Base-by-base conservation (phyloP, 1,140 invertebrate species). In the Chironomus tepperi region DNA sequence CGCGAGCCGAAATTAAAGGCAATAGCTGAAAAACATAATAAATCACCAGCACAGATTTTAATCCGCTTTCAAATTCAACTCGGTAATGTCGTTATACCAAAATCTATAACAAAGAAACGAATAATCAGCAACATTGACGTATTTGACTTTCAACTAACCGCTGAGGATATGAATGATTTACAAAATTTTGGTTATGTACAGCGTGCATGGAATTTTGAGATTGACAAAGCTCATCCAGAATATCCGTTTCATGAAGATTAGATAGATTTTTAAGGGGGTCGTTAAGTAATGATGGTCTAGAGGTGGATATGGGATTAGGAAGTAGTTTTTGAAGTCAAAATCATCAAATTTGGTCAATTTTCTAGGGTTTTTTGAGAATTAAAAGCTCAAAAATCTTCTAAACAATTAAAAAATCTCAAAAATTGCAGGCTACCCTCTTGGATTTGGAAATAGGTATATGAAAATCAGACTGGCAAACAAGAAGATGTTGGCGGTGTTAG, bases 1-100 rank as follows among this genome's bases (percentile, higher is more conserved):
- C 83, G 87, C 0, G 88, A 93, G 57, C 81, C 86, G 2, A 84
- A 84, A 47, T 79, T 93, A 3, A 78, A 86, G 8, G 80, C 82
- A 74, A 84, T 92, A 21, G 87, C 84, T 0, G 79, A 86, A 8
- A 89, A 88, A 73, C 85, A 90, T 77, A 86, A 86, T 0, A 92
- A 91, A 78, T 86, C 86, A 12, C 82, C 88, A 0, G 88, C 90
- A 5, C 90, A 93, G 80, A 77, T 88, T 88, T 18, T 81, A 86
- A 79, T 84, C 81, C 82, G 76, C 88, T 79, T 88, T 89, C 80
- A 83, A 81, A 79, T 81, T 75, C 77, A 91, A 85, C 78, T 91
- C 72, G 89, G 93, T 77, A 84, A 89, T 73, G 90, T 88, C 5
- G 84, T 91, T 0, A 92, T 95, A 77, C 92, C 93, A 2, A 95